Evolutionary conservation across 1,140 invertebrate genomes (phyloP), one percentile per base, ranked within the genome.

Genomic region (Musca vetustissima): DNA sequence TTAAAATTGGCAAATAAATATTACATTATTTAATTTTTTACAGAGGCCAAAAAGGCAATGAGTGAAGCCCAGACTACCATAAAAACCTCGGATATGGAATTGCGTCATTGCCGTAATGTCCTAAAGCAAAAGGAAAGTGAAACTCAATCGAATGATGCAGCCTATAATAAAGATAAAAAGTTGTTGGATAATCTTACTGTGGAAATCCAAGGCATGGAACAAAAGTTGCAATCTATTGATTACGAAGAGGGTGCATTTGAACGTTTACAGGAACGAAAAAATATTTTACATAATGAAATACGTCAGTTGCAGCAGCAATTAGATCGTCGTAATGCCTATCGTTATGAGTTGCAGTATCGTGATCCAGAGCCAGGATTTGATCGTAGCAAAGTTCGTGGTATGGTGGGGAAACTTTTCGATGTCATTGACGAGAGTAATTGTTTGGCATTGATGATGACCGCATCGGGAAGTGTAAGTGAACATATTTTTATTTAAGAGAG

Each of bases 371-470:
- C 86, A 0, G 88, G 92, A 83, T 98, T 98, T 83, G 89, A 96
- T 79, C 81, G 86, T 6, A 80, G 83, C 0, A 86, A 88, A 69
- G 93, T 98, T 0, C 88, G 89, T 75, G 97, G 97, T 25, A 85
- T 93, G 17, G 89, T 96, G 3, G 90, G 90, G 70, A 86, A 90
- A 69, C 83, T 97, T 47, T 89, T 99, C 21, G 86, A 87, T 64
- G 85, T 97, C 0, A 89, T 87, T 66, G 91, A 98, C 82, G 83
- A 85, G n/a, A 84, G 79, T 36, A 87, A 89, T 79, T 90, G 90
- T 22, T 90, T 90, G 69, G 96, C 96, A 15, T 82, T 99, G 28
- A 94, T 97, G 78, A 89, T 91, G 24, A 90, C 90, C 25, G 95
- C 93, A 28, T 94, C 95, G n/a, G 92, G 91, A 69, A 90, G 88